Evolutionary conservation across 2,113 vertebrate genomes (phyloP).

Genomic region (Pterophyllum scalare): DNA sequence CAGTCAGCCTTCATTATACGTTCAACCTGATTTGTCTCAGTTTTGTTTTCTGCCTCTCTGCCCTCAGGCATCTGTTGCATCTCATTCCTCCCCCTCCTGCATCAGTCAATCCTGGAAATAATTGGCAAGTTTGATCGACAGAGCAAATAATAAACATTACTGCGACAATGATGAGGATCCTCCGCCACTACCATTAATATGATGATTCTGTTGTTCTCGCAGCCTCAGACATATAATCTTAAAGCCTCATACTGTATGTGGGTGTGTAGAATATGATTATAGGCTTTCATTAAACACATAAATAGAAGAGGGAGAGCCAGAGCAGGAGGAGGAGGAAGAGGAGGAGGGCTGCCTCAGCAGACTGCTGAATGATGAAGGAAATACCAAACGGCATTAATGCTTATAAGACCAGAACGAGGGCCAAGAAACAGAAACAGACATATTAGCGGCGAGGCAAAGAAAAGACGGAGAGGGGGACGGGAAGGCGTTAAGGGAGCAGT

Average conservation of each 20-base stretch:
- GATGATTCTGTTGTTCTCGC: conserved; percentile 72
- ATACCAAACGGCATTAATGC: conserved; percentile 19
- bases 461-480: background rate
- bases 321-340: conserved; percentile 15
- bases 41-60: conserved; percentile 40
- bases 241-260: conserved; percentile 58
- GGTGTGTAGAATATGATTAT: conserved; percentile 75
- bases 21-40: conserved; percentile 10
- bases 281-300: conserved; percentile 68
- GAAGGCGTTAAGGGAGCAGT: conserved; percentile 18
- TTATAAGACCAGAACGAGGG: background rate
- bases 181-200: conserved; percentile 64
- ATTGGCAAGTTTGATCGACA: conserved; percentile 70
- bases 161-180: conserved; percentile 56
- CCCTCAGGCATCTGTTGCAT: conserved; percentile 56
- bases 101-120: conserved; percentile 36
- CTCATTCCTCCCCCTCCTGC: conserved; percentile 41
- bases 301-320: conserved; percentile 49
- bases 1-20: background rate
- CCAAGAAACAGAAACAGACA: background rate
- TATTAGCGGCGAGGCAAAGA: background rate
- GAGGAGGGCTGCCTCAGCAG: conserved; percentile 17
- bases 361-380: conserved; percentile 40
- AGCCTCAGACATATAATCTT: conserved; percentile 65
- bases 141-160: conserved; percentile 69